phyloP scores from a whole-genome alignment of 1,140 invertebrate genomes.

The Lucilia sericata region DNA sequence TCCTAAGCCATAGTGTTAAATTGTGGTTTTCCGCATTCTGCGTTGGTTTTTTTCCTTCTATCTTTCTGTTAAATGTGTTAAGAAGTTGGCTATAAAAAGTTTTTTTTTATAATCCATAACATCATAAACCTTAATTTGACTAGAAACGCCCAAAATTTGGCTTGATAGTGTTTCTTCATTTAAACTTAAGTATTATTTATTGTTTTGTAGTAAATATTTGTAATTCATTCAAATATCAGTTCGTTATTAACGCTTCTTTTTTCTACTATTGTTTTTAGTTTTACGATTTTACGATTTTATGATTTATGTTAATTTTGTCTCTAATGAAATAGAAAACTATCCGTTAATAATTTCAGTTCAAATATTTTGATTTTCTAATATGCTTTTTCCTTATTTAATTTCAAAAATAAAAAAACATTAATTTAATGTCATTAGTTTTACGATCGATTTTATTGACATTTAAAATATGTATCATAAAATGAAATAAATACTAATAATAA shows the following conservation, averaged over 20 bases:
- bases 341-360: background rate
- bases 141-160: conserved; percentile 1
- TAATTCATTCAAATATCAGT: background rate
- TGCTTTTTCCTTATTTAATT: background rate
- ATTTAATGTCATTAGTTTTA: conserved; percentile 20
- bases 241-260: too few relatives aligned
- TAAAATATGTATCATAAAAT: background rate
- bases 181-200: background rate
- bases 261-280: background rate
- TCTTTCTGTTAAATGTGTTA: background rate
- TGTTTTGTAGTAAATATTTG: background rate
- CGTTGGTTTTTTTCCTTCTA: background rate
- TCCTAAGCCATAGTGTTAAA: background rate
- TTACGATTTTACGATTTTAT: background rate
- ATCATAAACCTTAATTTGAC: background rate
- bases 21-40: conserved; percentile 4
- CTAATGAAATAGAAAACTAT: background rate
- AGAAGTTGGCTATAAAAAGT: background rate
- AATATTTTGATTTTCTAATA: background rate
- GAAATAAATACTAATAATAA: background rate
- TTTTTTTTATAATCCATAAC: background rate
- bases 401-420: background rate
- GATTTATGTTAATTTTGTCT: background rate
- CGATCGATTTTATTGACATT: background rate
- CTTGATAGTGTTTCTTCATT: background rate